Evolutionary conservation across 2,113 vertebrate species (phyloP).

Genomic region (Trinectes maculatus): DNA sequence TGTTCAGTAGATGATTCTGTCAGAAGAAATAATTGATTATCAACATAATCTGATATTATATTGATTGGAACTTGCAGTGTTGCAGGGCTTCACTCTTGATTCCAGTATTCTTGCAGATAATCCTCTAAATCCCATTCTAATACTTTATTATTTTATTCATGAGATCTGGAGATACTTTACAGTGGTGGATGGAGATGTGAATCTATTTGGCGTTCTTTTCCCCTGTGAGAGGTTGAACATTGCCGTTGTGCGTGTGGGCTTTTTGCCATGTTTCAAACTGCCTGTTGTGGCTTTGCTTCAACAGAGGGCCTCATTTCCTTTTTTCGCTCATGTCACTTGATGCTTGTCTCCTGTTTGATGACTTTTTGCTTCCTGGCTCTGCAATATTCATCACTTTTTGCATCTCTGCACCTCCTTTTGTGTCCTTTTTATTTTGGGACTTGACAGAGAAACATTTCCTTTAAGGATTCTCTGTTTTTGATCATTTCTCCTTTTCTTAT

Average conservation of each 20-base stretch:
- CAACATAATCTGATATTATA: constrained; percentile 5
- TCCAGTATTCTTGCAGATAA: constrained; percentile 29
- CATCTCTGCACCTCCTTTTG: background rate
- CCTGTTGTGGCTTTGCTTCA: constrained; percentile 45
- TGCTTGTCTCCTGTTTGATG: constrained; percentile 31
- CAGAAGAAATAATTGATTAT: constrained; percentile 50
- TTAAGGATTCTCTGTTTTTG: background rate
- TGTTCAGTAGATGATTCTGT: constrained; percentile 54
- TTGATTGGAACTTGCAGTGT: constrained; percentile 26
- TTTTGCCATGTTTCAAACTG: constrained; percentile 43
- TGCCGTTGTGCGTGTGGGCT: constrained; percentile 15
- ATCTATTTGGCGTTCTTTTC: constrained; percentile 32
- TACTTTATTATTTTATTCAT: constrained; percentile 63
- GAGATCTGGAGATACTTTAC: constrained; percentile 51
- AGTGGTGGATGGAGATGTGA: constrained; percentile 36
- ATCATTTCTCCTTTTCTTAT: background rate
- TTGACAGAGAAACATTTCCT: background rate
- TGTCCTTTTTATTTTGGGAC: background rate
- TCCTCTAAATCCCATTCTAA: constrained; percentile 28
- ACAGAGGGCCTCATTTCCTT: constrained; percentile 52
- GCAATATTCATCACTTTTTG: constrained; percentile 42
- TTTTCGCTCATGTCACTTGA: constrained; percentile 29
- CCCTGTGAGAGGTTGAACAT: constrained; percentile 29
- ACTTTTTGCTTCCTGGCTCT: constrained; percentile 19
- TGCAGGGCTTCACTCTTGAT: constrained; percentile 1